Evolutionary conservation across 2,888 invertebrate species (phyloP).

Genomic region (Athalia circularis): DNA sequence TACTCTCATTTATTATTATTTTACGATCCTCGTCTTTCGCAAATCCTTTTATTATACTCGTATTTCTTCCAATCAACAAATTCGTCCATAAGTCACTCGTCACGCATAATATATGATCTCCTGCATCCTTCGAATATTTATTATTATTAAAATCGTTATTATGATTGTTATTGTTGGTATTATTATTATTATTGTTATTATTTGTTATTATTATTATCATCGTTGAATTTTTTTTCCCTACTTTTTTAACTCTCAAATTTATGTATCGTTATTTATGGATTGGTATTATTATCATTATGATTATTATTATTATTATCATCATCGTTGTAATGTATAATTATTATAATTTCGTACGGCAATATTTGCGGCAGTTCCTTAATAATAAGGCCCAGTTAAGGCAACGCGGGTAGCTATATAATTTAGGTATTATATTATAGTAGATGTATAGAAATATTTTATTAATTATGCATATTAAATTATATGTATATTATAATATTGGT

Average conservation of each 20-base stretch:
- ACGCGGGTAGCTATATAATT: slow-evolving; percentile 64
- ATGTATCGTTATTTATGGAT: background rate
- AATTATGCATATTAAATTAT: slow-evolving; percentile 8
- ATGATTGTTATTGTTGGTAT: too few relatives aligned
- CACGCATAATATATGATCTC: too few relatives aligned
- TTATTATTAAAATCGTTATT: too few relatives aligned
- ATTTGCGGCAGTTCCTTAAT: slow-evolving; percentile 62
- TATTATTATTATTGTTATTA: too few relatives aligned
- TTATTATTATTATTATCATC: background rate
- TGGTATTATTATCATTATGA: background rate
- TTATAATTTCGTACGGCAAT: slow-evolving; percentile 35
- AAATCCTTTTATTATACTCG: too few relatives aligned
- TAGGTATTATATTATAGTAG: slow-evolving; percentile 1
- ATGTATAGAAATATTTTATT: background rate
- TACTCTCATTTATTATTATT: background rate
- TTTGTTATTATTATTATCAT: too few relatives aligned
- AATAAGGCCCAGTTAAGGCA: slow-evolving; percentile 73
- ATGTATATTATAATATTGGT: background rate
- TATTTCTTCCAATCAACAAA: too few relatives aligned
- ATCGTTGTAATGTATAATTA: background rate
- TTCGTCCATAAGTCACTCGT: too few relatives aligned
- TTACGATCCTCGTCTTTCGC: slow-evolving; percentile 6
- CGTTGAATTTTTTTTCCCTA: too few relatives aligned
- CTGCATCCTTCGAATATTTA: too few relatives aligned
- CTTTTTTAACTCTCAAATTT: too few relatives aligned